Evolutionary conservation across 2,113 vertebrate genomes (phyloP).

Genomic region (Ornithorhynchus anatinus): DNA sequence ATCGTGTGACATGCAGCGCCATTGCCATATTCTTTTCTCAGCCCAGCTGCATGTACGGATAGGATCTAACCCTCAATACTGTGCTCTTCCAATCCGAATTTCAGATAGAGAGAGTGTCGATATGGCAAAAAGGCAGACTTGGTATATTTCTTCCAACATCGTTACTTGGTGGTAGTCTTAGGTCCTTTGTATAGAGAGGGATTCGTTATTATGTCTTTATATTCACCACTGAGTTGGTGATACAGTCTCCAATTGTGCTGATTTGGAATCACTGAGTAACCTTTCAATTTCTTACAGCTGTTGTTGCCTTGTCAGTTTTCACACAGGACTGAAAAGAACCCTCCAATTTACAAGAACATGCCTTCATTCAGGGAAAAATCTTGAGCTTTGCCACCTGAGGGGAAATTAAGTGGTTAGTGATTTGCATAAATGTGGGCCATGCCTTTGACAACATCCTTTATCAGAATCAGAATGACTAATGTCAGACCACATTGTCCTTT

Average conservation of each 20-base stretch:
- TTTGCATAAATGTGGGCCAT: constrained; percentile 46
- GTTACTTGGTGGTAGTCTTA: too few species aligned
- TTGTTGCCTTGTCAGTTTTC: constrained; percentile 39
- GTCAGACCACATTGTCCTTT: constrained; percentile 51
- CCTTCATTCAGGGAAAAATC: constrained; percentile 43
- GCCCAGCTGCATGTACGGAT: too few species aligned
- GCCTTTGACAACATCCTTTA: constrained; percentile 47
- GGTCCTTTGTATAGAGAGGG: too few species aligned
- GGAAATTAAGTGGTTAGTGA: constrained; percentile 53
- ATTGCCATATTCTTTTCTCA: too few species aligned
- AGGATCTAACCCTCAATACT: too few species aligned
- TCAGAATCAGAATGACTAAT: constrained; percentile 57
- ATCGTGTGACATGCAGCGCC: too few species aligned
- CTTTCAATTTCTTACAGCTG: constrained; percentile 27
- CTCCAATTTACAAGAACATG: constrained; percentile 55
- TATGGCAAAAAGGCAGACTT: too few species aligned
- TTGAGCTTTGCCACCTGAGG: constrained; percentile 38
- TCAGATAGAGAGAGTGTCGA: too few species aligned
- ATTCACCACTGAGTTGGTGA: too few species aligned
- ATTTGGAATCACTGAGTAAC: constrained; percentile 53
- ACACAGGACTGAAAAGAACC: constrained; percentile 35
- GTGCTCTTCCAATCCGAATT: too few species aligned
- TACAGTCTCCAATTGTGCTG: not conserved
- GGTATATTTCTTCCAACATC: too few species aligned
- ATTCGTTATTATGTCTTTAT: too few species aligned